Base-by-base conservation (phyloP, 2,113 vertebrate genomes). In the Indicator maculatus region DNA sequence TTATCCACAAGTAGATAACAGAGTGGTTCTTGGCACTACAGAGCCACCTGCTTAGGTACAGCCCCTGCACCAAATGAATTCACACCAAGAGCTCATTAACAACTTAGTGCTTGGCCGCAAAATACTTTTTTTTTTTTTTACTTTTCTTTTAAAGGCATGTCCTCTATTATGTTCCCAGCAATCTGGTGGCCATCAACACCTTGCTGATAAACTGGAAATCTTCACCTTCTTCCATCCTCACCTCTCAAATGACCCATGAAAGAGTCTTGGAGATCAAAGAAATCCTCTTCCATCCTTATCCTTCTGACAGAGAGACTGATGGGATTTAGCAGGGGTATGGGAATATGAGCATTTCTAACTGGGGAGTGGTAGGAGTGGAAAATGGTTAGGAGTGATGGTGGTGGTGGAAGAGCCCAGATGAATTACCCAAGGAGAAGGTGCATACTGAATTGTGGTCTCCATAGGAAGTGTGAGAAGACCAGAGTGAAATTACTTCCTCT, bases 221-320 rank as follows among this genome's bases (percentile, higher is more conserved):
- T 71, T 96, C 93, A 76, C 96, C 97, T 95, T 89, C 89, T 96
- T 85, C 89, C 71, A 91, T 91, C 92, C 88, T 95, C 94, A 80
- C 90, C 95, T 97, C 83, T 93, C 93, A 97, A 95, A 96, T 60
- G 94, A 96, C 91, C 96, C 97, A 96, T 94, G 88, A 96, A 96
- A 96, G 92, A 66, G 71, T 36, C 81, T 80, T 66, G 31, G 81
- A 97, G 97, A 98, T 98, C 97, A 98, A 98, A 98, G 96, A 92
- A 89, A 44, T 73, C 88, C 56, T 75, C 82, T 89, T 71, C 89
- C 64, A 83, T 80, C 83, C 73, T 87, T 81, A 79, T 55, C 45
- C 93, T 76, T 89, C 8, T 44, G 60, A 87, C 93, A 67, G 85
- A 92, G 81, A 87, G 89, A 88, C 76, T 94, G 95, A 95, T 92